Base-by-base conservation (phyloP, 2,113 vertebrate genomes). In the Silurus meridionalis region DNA sequence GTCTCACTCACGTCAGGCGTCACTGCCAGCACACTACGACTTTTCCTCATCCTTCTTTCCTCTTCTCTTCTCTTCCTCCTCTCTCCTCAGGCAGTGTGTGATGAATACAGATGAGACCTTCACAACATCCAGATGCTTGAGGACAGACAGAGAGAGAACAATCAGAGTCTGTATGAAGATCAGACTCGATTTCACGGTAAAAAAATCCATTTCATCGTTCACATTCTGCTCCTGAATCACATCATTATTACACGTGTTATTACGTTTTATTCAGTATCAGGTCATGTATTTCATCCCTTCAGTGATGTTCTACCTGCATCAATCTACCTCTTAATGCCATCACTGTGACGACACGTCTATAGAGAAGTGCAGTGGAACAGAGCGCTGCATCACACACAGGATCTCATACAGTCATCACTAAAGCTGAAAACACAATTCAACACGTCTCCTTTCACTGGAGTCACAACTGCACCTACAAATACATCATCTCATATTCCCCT, bases 1-100 rank as follows among this genome's bases (percentile, higher is more conserved):
- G 28, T 64, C 58, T 66, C 28, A 85, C 89, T 90, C 77, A 90
- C 89, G 69, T 90, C 83, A 25, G 89, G 84, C n/a, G 86, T 86
- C 80, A 87, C 89, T 17, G 87, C 11, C 67, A 85, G 48, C 21
- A 87, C 88, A n/a, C 89, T 90, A 67, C 55, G 88, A 72, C 89
- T 90, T 88, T 90, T 90, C 89, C 50, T 85, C 89, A 90, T 90
- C 58, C 28, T 37, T 37, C 28, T 37, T 37, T 37, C 28, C 28
- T 37, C 60, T 90, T 83, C 57, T 69, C 71, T 6, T 28, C 82
- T 53, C 37, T 63, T 72, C 75, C 37, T 50, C 77, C 60, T 85
- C 37, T 52, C 19, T 28, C 66, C 53, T 77, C n/a, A 19, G 69
- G 48, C 28, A 9, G n/a, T 25, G 48, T 21, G 23, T 63, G 57